These are phyloP conservation scores for Stegana nigrithorax DNA, from an alignment of 2,888 invertebrate species.

Conservation along the genomic window DNA sequence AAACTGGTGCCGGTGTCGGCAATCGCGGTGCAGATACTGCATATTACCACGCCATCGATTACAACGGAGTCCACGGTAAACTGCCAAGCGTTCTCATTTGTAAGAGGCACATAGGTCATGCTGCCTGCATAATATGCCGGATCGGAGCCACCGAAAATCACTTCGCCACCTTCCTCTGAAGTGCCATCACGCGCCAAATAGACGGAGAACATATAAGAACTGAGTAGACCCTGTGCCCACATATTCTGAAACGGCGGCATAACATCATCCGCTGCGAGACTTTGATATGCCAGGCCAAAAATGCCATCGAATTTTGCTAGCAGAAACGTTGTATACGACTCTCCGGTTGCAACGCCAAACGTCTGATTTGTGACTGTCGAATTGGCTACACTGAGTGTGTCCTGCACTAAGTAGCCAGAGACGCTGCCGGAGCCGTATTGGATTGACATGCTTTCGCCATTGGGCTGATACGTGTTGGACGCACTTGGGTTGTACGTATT, in stretches of 20 bases:
- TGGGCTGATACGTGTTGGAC: conserved; percentile 82
- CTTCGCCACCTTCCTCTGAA: conserved; percentile 81
- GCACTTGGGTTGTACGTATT: conserved; percentile 89
- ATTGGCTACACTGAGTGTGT: conserved; percentile 76
- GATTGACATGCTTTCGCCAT: conserved; percentile 90
- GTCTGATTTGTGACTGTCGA: conserved; percentile 80
- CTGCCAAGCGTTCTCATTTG: conserved; percentile 92
- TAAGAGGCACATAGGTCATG: conserved; percentile 78
- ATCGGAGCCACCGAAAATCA: conserved; percentile 92
- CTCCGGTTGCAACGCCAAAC: conserved; percentile 91
- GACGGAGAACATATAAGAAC: conserved; percentile 86
- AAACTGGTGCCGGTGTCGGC: conserved; percentile 95
- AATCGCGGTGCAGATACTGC: conserved; percentile 86
- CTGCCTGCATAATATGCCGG: conserved; percentile 80
- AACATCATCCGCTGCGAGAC: conserved; percentile 89
- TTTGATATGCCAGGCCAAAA: conserved; percentile 88
- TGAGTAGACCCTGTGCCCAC: conserved; percentile 79
- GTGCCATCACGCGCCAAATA: conserved; percentile 82
- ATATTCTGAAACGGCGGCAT: conserved; percentile 91
- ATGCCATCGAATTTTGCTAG: conserved; percentile 98
- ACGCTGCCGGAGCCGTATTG: conserved; percentile 94
- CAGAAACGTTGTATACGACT: conserved; percentile 92
- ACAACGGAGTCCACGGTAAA: conserved; percentile 82
- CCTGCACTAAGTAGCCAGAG: conserved; percentile 92
- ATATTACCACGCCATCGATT: conserved; percentile 72